Evolutionary conservation across 2,797 vertebrate species (phyloP).

Genomic region (Glossophaga mutica): DNA sequence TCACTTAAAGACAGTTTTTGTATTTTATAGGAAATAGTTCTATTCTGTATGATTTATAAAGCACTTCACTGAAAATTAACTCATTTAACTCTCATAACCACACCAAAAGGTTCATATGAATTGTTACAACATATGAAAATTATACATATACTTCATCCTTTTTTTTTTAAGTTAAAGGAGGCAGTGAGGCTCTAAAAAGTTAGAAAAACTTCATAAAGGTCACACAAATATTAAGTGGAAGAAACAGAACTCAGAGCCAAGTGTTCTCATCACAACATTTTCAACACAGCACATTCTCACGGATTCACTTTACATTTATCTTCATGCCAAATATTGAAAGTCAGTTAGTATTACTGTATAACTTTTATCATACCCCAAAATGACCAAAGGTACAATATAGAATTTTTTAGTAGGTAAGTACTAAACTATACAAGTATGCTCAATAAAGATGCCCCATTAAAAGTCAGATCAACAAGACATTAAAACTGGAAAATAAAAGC

Average conservation of each 20-base stretch:
- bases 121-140: neutral
- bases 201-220: neutral
- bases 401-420: neutral
- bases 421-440: neutral
- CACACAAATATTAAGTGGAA: neutral
- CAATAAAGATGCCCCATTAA: neutral
- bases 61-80: neutral
- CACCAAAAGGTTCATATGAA: neutral
- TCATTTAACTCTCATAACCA: neutral
- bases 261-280: neutral
- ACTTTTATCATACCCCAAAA: neutral
- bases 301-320: neutral
- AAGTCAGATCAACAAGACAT: slow-evolving; percentile 1
- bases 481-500: neutral
- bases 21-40: neutral
- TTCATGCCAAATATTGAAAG: neutral
- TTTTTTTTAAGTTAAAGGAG: neutral
- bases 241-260: neutral
- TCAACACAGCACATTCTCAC: neutral
- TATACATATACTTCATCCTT: neutral
- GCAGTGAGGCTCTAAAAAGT: neutral
- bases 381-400: neutral
- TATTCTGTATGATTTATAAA: neutral
- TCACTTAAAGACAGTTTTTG: neutral
- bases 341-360: neutral